Evolutionary conservation across 1,140 invertebrate genomes (phyloP).

Genomic region (Drusus annulatus): DNA sequence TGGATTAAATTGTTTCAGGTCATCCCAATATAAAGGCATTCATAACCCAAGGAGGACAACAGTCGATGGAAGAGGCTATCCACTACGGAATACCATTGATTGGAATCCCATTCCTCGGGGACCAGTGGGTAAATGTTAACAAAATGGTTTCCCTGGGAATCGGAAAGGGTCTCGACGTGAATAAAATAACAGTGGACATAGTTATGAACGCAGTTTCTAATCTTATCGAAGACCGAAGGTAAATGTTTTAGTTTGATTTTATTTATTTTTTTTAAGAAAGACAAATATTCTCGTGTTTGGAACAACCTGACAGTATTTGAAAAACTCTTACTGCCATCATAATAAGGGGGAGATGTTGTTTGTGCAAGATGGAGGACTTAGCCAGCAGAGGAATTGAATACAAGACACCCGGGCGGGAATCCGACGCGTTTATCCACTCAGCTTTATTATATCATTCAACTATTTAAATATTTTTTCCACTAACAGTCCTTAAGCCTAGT

Average conservation of each 20-base stretch:
- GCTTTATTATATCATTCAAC: slow-evolving; percentile 15
- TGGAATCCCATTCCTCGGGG: slow-evolving; percentile 64
- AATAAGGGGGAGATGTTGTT: no score
- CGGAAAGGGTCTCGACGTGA: slow-evolving; percentile 49
- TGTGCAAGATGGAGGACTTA: no score
- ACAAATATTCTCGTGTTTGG: no score
- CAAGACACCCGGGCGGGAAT: no score
- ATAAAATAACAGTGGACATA: slow-evolving; percentile 52
- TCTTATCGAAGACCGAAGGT: background rate
- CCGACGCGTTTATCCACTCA: no score
- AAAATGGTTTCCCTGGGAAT: slow-evolving; percentile 53
- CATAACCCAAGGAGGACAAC: slow-evolving; percentile 75
- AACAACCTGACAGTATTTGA: no score
- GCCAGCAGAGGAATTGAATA: no score
- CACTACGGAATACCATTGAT: slow-evolving; percentile 73
- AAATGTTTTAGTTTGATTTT: background rate
- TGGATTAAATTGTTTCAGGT: slow-evolving; percentile 54
- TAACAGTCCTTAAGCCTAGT: no score
- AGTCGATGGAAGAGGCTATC: slow-evolving; percentile 74
- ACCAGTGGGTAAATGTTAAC: slow-evolving; percentile 64
- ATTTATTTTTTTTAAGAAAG: no score
- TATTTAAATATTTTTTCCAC: no score
- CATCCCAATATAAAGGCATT: slow-evolving; percentile 65
- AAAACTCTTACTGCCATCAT: no score
- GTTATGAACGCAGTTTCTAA: slow-evolving; percentile 53